phyloP scores from a whole-genome alignment of 2,797 vertebrate genomes.

The Gobionotothen gibberifrons region DNA sequence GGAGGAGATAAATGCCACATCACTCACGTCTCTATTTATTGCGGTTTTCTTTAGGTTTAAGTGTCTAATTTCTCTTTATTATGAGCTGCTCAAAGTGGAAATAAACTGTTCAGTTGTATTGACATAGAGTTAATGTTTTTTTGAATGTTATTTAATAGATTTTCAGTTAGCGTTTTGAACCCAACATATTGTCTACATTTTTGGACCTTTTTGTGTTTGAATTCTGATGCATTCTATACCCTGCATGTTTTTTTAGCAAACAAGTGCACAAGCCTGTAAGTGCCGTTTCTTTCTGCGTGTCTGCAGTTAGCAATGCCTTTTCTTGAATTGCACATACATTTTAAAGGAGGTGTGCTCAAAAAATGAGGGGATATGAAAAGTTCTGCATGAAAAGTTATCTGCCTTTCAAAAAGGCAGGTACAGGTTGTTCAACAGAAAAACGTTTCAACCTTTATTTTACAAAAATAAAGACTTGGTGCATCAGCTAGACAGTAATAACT shows the following conservation, averaged over 20 bases:
- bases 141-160: not conserved
- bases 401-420: not conserved
- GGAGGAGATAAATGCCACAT: constrained; percentile 83
- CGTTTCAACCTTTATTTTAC: constrained; percentile 6
- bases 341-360: constrained; percentile 4
- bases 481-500: not conserved
- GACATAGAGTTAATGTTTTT: constrained; percentile 11
- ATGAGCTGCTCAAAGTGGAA: constrained; percentile 16
- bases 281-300: constrained; percentile 18
- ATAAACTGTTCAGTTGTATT: not conserved
- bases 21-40: constrained; percentile 75
- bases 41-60: constrained; percentile 61
- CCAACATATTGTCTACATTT: not conserved
- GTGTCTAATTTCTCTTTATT: constrained; percentile 55
- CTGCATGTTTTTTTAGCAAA: constrained; percentile 18
- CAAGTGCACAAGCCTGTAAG: constrained; percentile 6
- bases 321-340: constrained; percentile 1
- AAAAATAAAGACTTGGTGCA: constrained; percentile 10
- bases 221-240: constrained; percentile 13
- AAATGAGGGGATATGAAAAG: not conserved
- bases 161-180: not conserved
- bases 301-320: constrained; percentile 9
- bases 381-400: not conserved
- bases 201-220: constrained; percentile 3
- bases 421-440: constrained; percentile 6